phyloP scores from a whole-genome alignment of 23 tunicate species.

The Styela clava region DNA sequence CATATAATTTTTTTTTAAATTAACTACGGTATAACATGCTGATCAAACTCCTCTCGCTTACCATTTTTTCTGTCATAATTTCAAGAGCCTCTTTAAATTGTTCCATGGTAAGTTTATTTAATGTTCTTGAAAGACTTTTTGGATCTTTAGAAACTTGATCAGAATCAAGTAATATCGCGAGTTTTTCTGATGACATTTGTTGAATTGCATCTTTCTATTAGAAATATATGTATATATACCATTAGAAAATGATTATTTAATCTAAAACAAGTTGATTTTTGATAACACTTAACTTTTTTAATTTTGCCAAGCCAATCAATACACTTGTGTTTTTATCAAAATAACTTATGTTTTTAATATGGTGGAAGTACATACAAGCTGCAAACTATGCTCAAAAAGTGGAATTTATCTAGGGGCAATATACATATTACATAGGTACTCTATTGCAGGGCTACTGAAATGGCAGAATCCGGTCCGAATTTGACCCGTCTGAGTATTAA shows the following conservation, averaged over 20 bases:
- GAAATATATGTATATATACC: background rate
- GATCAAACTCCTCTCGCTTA: background rate
- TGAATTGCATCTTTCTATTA: constrained; percentile 23
- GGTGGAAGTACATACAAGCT: too few relatives aligned
- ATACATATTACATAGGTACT: too few relatives aligned
- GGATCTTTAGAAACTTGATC: constrained; percentile 49
- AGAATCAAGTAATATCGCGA: constrained; percentile 51
- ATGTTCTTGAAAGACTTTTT: constrained; percentile 26
- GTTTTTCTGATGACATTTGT: constrained; percentile 30
- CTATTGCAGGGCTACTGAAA: too few relatives aligned
- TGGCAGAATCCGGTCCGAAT: too few relatives aligned
- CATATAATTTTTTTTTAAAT: too few relatives aligned
- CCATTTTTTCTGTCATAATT: constrained; percentile 25
- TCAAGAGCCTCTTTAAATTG: constrained; percentile 41
- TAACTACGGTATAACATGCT: too few relatives aligned
- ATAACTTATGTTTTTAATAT: too few relatives aligned
- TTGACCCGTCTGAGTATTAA: too few relatives aligned
- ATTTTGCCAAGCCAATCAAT: background rate
- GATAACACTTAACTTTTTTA: too few relatives aligned
- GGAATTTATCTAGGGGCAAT: too few relatives aligned
- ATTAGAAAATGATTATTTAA: background rate
- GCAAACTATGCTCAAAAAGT: too few relatives aligned
- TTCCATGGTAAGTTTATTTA: constrained; percentile 15
- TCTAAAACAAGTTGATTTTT: too few relatives aligned
- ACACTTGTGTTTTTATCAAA: background rate